Evolutionary conservation across 2,113 vertebrate species (phyloP), one percentile per base, ranked within the genome.

Genomic region (Thalassoma bifasciatum): DNA sequence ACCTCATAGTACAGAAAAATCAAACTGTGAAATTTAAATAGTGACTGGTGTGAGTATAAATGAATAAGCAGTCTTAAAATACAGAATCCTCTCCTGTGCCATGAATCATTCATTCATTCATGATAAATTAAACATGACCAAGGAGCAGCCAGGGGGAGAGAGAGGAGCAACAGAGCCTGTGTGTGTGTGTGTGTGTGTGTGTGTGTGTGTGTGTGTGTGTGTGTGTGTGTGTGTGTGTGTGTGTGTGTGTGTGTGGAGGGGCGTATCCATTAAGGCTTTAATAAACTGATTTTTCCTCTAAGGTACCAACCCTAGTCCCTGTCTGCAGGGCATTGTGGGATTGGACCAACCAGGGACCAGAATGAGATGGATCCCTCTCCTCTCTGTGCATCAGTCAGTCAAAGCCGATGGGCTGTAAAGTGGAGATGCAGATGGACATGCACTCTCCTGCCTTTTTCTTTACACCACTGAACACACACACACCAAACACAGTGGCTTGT

Each of bases 91-190:
- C 82, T 83, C 89, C 88, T 83, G 75, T 75, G 60, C 78, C 85
- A 93, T 94, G 86, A 93, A 94, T 93, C 90, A 93, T 94, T 93
- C 86, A 93, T 94, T 93, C 86, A 94, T 93, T 86, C 81, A 87
- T 91, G 77, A 88, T 89, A 85, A 89, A 94, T 93, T 93, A 93
- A 92, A 92, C 88, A 93, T 93, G 89, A 92, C 87, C 79, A 81
- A 64, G 67, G 79, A 57, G 75, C 80, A 80, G 67, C 68, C 60
- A 79, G 72, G 73, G 82, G 84, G 77, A 70, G 54, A 30, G 30
- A 80, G 53, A 13, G 58, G 53, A 13, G 58, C 51, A 65, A 53
- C 76, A 77, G 74, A 61, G 49, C 66, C 80, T 62, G 68, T 38
- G 65, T 72, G 64, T 59, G 74, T 82, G 75, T 63, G 57, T 69